A percentile compares a stretch with the other conserved stretches of the same genome.
These are phyloP conservation scores for Procavia capensis DNA, from an alignment of 2,113 vertebrate species.

Conservation along the genomic window DNA sequence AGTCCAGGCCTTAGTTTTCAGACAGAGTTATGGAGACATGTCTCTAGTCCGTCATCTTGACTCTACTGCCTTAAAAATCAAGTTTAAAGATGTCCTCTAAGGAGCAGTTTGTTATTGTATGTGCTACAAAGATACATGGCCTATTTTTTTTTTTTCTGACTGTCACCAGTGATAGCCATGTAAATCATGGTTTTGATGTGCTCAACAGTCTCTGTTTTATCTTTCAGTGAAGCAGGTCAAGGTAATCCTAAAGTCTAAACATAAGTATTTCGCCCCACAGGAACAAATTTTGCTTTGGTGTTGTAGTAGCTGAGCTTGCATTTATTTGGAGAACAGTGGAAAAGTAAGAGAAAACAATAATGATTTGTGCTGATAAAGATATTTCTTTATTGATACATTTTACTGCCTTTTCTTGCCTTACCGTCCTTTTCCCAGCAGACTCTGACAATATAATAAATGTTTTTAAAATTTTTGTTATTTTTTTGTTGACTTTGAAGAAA, in stretches of 20 bases:
- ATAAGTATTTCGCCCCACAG: background rate
- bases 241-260: conserved; percentile 4
- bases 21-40: too few relatives aligned
- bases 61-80: too few relatives aligned
- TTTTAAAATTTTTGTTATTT: conserved; percentile 34
- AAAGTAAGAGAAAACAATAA: background rate
- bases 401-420: background rate
- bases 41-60: too few relatives aligned
- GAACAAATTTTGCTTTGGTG: background rate
- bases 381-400: background rate
- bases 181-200: background rate
- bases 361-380: background rate
- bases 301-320: background rate
- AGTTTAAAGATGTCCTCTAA: background rate
- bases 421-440: background rate
- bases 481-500: conserved; percentile 13
- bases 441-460: background rate
- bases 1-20: too few relatives aligned
- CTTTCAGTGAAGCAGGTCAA: conserved; percentile 40
- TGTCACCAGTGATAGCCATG: background rate
- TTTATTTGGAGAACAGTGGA: conserved; percentile 28
- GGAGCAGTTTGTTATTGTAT: background rate
- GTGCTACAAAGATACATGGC: background rate
- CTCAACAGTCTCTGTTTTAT: conserved; percentile 14
- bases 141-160: background rate